Base-by-base conservation (phyloP, 2,113 vertebrate species). In the Heliornis fulica region DNA sequence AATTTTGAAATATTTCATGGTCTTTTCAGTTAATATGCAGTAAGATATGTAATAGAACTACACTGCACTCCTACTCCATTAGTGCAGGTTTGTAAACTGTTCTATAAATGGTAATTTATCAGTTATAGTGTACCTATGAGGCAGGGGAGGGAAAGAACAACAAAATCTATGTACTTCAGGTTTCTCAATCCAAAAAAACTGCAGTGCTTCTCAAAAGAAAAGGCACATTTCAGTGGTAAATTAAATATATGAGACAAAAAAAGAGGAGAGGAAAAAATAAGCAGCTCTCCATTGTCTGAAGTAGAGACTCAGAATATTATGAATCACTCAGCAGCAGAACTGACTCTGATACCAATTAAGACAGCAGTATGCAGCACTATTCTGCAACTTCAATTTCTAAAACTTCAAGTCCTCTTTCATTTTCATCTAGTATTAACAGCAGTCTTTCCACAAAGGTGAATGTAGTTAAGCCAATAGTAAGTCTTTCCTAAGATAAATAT, bases 271-370 rank as follows among this genome's bases (percentile, higher is more conserved):
- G 40, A n/a, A 84, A 87, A 77, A 72, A 64, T 36, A 28, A 84
- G 25, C 32, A 87, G 26, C 32, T 83, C 34, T 45, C 0, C 0
- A 68, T 29, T 51, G 45, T 64, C 59, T 83, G 68, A 80, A 84
- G 3, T 7, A 32, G 8, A 32, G 29, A 46, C 25, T 59, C 23
- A 25, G 43, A 64, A 77, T 41, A 45, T 60, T 31, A 77, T 2
- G 2, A 81, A 60, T 41, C 68, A 34, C 40, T 69, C 59, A 50
- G 36, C 15, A 85, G 61, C 13, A 68, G 21, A 63, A 69, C 3
- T 66, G 53, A 36, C 43, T 69, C 21, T 53, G 19, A 56, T 0
- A 29, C 56, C 0, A 0, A 46, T 60, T 77, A 84, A 74, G 36
- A 69, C 46, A 25, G 40, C 28, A 79, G 11, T 14, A 87, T 7